Evolutionary conservation across 1,140 invertebrate genomes (phyloP).

Genomic region (Panagrolaimus sp.): DNA sequence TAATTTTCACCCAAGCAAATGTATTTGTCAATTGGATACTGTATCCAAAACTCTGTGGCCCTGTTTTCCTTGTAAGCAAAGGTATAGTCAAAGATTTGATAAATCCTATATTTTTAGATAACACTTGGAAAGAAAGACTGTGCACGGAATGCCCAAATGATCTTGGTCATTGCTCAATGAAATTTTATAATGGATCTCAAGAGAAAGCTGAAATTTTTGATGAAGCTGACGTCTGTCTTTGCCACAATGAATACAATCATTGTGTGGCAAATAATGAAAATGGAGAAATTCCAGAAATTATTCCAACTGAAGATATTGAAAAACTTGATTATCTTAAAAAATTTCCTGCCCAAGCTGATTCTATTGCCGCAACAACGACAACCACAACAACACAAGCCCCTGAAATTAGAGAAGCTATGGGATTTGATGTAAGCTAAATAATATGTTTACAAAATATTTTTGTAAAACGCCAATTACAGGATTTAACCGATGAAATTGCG

Average conservation of each 20-base stretch:
- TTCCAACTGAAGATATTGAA: slow-evolving; percentile 45
- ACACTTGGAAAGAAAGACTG: slow-evolving; percentile 56
- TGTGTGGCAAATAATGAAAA: slow-evolving; percentile 53
- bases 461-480: slow-evolving; percentile 37
- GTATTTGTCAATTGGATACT: slow-evolving; percentile 55
- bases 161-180: slow-evolving; percentile 57
- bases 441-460: background rate
- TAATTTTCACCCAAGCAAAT: slow-evolving; percentile 53
- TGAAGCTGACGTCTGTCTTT: slow-evolving; percentile 43
- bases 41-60: slow-evolving; percentile 53
- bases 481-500: slow-evolving; percentile 55
- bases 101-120: slow-evolving; percentile 41
- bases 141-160: slow-evolving; percentile 51
- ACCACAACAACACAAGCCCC: slow-evolving; percentile 56
- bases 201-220: slow-evolving; percentile 22
- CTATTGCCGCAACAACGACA: slow-evolving; percentile 28
- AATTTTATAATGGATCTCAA: slow-evolving; percentile 46
- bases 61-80: slow-evolving; percentile 54
- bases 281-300: slow-evolving; percentile 56
- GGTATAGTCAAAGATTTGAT: background rate
- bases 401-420: slow-evolving; percentile 50
- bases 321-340: background rate
- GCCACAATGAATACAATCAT: slow-evolving; percentile 53
- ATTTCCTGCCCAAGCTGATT: background rate
- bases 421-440: slow-evolving; percentile 48